phyloP scores from a whole-genome alignment of 2,888 invertebrate genomes.

The Merodon equestris region DNA sequence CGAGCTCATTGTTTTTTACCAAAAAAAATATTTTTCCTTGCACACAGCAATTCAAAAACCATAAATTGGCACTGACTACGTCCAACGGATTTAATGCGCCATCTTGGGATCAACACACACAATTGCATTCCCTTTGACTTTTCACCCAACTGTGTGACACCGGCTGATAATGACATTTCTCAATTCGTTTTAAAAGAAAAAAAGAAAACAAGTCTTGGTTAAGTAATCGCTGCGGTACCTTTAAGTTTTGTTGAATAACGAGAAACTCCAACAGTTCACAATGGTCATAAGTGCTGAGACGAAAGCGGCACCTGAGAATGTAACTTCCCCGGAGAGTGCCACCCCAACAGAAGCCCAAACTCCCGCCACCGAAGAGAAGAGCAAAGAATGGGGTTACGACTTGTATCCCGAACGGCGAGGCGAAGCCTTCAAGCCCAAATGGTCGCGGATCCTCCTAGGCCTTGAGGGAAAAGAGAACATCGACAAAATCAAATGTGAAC shows the following conservation, averaged over 20 bases:
- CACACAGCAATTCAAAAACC: no score
- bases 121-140: neutral
- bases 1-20: no score
- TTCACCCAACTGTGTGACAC: slow-evolving; percentile 5
- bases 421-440: slow-evolving; percentile 80
- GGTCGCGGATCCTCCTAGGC: slow-evolving; percentile 81
- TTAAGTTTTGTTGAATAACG: slow-evolving; percentile 17
- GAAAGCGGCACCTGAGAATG: slow-evolving; percentile 3
- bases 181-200: neutral
- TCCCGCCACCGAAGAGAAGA: slow-evolving; percentile 32
- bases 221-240: neutral
- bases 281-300: slow-evolving; percentile 43
- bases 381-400: slow-evolving; percentile 85
- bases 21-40: no score
- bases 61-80: neutral
- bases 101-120: neutral
- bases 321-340: no score
- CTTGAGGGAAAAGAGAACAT: slow-evolving; percentile 85
- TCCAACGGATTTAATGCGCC: neutral
- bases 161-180: slow-evolving; percentile 47
- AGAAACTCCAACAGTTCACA: slow-evolving; percentile 1
- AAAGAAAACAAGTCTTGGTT: no score
- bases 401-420: slow-evolving; percentile 90
- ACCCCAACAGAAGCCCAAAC: slow-evolving; percentile 23
- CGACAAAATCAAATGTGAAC: slow-evolving; percentile 88